Evolutionary conservation across 2,797 vertebrate genomes (phyloP), one percentile per base, ranked within the genome.

Genomic region (Tenualosa thibaudeaui): DNA sequence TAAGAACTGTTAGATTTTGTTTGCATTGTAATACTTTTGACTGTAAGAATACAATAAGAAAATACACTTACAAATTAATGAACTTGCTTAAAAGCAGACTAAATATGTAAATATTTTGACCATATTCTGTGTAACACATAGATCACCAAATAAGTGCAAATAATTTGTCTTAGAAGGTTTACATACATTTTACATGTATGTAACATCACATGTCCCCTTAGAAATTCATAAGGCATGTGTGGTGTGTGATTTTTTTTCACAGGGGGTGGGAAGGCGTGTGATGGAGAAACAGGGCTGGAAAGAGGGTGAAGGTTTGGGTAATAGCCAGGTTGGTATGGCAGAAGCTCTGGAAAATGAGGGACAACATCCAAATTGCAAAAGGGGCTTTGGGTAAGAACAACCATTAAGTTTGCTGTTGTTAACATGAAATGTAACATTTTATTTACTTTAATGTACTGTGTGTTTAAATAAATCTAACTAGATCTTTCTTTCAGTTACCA

Each of bases 271-370:
- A 1, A 95, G 98, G 86, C 97, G 96, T 88, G 91, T 99, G 83
- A 97, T 99, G 97, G 97, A 99, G 92, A 96, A 92, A 86, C 98
- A 99, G 81, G 98, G 98, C 83, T 99, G 98, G 98, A 97, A 88
- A 0, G 98, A 99, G 0, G 98, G 98, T 12, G 94, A 95, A 49
- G 97, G 98, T 0, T 93, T 99, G 60, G 98, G 98, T 0, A 94
- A 94, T 92, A 96, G 91, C 88, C 96, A 94, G 83, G 85, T 89
- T 0, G 98, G 98, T 24, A 96, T 98, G 31, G 51, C 96, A 0
- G 97, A 98, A 68, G 98, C 98, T 5, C 93, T 99, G 86, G 97
- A 97, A 50, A 96, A 90, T 0, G 97, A 99, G 0, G 98, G 98
- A 0, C 98, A 99, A 92, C 94, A 98, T 92, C 98, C 98, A 26